Conservation (phyloP, 2,888 invertebrate genomes). For the Aphidius colemani region DNA sequence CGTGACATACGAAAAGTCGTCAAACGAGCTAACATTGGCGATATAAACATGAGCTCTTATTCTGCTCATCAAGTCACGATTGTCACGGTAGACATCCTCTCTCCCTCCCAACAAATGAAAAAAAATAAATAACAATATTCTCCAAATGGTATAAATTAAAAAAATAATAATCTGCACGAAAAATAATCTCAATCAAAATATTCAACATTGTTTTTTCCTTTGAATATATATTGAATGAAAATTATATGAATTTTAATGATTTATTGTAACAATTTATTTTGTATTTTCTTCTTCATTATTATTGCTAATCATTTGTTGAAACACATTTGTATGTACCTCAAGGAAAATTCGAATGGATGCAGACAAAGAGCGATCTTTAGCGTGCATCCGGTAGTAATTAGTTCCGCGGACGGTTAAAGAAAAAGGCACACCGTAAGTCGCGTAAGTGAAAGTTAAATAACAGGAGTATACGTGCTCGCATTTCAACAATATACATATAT, state of each 20-base stretch:
- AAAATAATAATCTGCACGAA: slow-evolving; percentile 3
- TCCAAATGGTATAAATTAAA: slow-evolving; percentile 8
- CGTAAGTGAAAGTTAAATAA: slow-evolving; percentile 29
- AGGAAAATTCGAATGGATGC: slow-evolving; percentile 13
- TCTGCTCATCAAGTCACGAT: slow-evolving; percentile 36
- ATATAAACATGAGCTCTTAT: slow-evolving; percentile 38
- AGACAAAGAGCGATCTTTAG: slow-evolving; percentile 29
- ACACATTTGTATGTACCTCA: not conserved
- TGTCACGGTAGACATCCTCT: slow-evolving; percentile 26
- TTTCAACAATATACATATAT: too few species aligned
- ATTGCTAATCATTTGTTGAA: slow-evolving; percentile 1
- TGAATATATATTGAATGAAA: slow-evolving; percentile 14
- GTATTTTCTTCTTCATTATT: not conserved
- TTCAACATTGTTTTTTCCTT: not conserved
- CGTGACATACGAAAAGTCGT: slow-evolving; percentile 39
- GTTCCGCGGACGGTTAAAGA: slow-evolving; percentile 36
- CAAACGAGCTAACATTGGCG: slow-evolving; percentile 42
- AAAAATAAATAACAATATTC: slow-evolving; percentile 1
- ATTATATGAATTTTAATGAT: slow-evolving; percentile 15
- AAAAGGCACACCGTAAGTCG: slow-evolving; percentile 29
- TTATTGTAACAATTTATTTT: slow-evolving; percentile 1
- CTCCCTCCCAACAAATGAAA: slow-evolving; percentile 4
- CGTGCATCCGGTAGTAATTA: slow-evolving; percentile 36
- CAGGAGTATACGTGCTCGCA: too few species aligned
- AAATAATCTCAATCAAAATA: slow-evolving; percentile 6